A percentile compares a stretch with the other conserved stretches of the same genome.
Evolutionary conservation across 2,113 vertebrate species (phyloP).

Genomic region (Entomyzon cyanotis): DNA sequence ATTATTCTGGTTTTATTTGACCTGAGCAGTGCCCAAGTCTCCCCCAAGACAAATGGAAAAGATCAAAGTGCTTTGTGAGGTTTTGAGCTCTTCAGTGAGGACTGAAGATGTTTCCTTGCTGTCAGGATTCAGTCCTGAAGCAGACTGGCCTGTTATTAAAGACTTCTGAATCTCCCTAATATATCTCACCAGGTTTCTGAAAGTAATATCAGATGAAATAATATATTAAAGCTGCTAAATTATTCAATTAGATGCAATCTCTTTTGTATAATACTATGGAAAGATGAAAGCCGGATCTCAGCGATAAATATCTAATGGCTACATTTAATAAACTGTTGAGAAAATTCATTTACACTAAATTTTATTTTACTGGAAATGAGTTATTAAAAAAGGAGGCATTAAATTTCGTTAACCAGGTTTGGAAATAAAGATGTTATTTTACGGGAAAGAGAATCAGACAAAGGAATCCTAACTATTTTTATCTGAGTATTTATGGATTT

Average conservation of each 20-base stretch:
- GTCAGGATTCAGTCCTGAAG: not conserved
- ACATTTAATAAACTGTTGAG: slow-evolving; percentile 38
- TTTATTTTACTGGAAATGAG: slow-evolving; percentile 57
- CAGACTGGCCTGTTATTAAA: not conserved
- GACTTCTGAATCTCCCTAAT: not conserved
- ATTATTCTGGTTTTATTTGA: not conserved
- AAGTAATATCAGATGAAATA: not conserved
- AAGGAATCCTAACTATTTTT: slow-evolving; percentile 3
- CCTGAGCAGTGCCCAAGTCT: not conserved
- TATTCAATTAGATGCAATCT: slow-evolving; percentile 12
- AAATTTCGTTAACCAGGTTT: slow-evolving; percentile 31
- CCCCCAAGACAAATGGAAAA: not conserved
- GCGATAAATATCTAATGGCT: not conserved
- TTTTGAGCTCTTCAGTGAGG: not conserved
- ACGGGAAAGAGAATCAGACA: not conserved
- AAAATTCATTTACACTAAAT: slow-evolving; percentile 28
- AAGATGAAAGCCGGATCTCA: not conserved
- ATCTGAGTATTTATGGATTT: not conserved
- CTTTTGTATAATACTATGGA: not conserved
- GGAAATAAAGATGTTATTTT: slow-evolving; percentile 27
- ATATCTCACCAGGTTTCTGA: not conserved
- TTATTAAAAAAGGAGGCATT: slow-evolving; percentile 35
- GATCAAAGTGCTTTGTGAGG: not conserved
- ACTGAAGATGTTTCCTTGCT: not conserved
- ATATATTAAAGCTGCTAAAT: not conserved